These are phyloP conservation scores for Temnothorax curvispinosus DNA, from an alignment of 1,140 invertebrate genomes.

Conservation along the genomic window DNA sequence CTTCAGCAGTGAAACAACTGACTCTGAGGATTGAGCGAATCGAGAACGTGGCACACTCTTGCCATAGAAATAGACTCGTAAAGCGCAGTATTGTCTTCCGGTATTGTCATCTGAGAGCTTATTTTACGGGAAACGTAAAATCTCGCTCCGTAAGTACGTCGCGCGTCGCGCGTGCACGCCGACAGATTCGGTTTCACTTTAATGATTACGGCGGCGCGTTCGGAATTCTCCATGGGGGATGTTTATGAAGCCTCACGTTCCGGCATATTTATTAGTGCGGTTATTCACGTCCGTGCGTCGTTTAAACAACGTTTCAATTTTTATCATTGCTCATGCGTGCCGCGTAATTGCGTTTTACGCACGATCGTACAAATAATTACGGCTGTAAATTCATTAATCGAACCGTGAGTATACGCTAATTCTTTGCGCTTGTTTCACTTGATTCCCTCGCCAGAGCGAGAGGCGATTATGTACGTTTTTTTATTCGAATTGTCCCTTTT, in stretches of 20 bases:
- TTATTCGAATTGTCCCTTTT: background rate
- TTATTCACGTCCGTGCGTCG: conserved; percentile 44
- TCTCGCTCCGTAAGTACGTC: conserved; percentile 13
- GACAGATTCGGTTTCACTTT: conserved; percentile 63
- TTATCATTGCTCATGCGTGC: conserved; percentile 30
- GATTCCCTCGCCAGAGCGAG: background rate
- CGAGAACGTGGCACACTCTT: background rate
- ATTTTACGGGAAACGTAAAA: conserved; percentile 50
- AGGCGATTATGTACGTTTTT: background rate
- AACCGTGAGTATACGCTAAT: background rate
- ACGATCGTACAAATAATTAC: conserved; percentile 23
- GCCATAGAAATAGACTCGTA: conserved; percentile 13
- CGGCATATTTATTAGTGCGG: conserved; percentile 66
- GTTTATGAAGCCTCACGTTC: conserved; percentile 63
- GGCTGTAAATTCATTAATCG: conserved; percentile 11
- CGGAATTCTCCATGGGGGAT: conserved; percentile 51
- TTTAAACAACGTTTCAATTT: conserved; percentile 62
- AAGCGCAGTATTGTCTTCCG: conserved; percentile 15
- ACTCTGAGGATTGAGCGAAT: conserved; percentile 28
- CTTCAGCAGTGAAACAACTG: background rate
- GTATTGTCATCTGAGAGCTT: conserved; percentile 24
- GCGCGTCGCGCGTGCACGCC: conserved; percentile 10
- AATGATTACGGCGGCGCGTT: conserved; percentile 57
- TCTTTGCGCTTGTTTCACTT: background rate
- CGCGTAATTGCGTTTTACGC: conserved; percentile 10